Percentiles rank a stretch among this genome's conserved stretches.
Evolutionary conservation across 2,113 vertebrate genomes (phyloP).

Genomic region (Patagioenas fasciata): DNA sequence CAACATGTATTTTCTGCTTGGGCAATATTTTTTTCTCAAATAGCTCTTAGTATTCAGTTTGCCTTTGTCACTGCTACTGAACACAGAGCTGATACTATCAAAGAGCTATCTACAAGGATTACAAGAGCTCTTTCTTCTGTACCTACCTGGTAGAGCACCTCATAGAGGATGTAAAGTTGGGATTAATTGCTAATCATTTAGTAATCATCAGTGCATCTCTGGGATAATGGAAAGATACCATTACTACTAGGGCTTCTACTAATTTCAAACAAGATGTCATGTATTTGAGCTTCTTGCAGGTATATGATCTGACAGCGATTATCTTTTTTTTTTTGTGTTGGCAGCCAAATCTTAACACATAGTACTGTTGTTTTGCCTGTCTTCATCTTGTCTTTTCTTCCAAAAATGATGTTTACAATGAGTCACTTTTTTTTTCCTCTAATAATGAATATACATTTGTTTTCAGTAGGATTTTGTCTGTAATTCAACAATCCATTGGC

Average conservation of each 20-base stretch:
- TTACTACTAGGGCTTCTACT: not conserved
- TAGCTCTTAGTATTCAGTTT: not conserved
- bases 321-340: not conserved
- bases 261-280: not conserved
- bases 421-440: not conserved
- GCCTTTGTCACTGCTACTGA: not conserved
- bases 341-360: not conserved
- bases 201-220: not conserved
- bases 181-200: slow-evolving; percentile 21
- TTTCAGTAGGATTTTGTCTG: not conserved
- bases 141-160: not conserved
- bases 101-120: not conserved
- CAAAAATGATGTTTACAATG: not conserved
- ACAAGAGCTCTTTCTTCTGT: not conserved
- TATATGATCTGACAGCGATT: not conserved
- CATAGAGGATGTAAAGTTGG: not conserved
- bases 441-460: not conserved
- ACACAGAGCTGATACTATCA: not conserved
- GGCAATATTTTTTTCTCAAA: not conserved
- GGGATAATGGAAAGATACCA: not conserved
- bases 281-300: not conserved
- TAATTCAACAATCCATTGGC: not conserved
- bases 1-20: not conserved
- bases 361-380: not conserved
- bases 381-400: not conserved